Evolutionary conservation across 2,113 vertebrate genomes (phyloP).

Genomic region (Reinhardtius hippoglossoides): DNA sequence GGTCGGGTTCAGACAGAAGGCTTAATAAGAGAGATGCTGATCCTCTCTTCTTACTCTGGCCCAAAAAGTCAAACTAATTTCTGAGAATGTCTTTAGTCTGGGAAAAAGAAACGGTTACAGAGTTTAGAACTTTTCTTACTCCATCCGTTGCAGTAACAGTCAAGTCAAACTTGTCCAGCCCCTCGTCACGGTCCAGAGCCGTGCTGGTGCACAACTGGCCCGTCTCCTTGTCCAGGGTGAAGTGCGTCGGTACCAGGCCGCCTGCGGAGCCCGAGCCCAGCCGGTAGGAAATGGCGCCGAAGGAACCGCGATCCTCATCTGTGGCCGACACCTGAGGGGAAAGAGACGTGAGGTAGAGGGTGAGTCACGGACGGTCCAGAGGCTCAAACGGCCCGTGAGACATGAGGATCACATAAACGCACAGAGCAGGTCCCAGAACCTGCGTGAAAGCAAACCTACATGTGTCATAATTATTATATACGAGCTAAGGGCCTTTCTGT

Average conservation of each 20-base stretch:
- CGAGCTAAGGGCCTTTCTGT: slow-evolving; percentile 57
- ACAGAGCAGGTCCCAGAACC: slow-evolving; percentile 11
- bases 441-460: slow-evolving; percentile 33
- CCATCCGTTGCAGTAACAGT: slow-evolving; percentile 92
- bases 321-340: slow-evolving; percentile 88
- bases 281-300: slow-evolving; percentile 89
- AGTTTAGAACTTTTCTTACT: slow-evolving; percentile 80
- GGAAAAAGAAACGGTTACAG: not conserved
- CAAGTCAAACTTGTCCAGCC: slow-evolving; percentile 87
- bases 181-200: slow-evolving; percentile 89
- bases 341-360: slow-evolving; percentile 29
- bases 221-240: slow-evolving; percentile 86
- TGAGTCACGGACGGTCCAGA: slow-evolving; percentile 16
- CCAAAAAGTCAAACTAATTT: too few relatives aligned
- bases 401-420: slow-evolving; percentile 19
- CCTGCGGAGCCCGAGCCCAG: slow-evolving; percentile 85
- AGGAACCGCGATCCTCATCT: slow-evolving; percentile 90
- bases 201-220: slow-evolving; percentile 91
- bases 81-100: too few relatives aligned
- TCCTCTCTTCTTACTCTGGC: too few relatives aligned
- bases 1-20: too few relatives aligned
- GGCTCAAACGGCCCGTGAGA: slow-evolving; percentile 38
- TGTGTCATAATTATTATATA: slow-evolving; percentile 64
- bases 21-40: too few relatives aligned
- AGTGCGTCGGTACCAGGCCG: slow-evolving; percentile 81